Evolutionary conservation across 1,140 invertebrate genomes (phyloP).

Genomic region (Homalodisca vitripennis): DNA sequence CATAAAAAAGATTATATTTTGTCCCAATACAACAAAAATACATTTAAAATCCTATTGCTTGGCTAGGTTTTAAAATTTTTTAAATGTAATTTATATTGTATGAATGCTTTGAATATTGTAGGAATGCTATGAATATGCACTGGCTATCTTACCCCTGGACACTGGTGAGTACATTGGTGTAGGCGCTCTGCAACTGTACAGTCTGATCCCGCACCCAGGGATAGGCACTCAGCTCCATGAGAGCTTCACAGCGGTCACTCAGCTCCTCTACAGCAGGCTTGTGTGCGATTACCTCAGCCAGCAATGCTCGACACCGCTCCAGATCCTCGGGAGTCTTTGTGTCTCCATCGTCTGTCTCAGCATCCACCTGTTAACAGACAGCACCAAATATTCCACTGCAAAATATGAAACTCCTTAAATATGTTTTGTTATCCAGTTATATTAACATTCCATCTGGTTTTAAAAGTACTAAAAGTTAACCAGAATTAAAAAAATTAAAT

Average conservation of each 20-base stretch:
- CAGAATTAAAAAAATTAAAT: too few relatives aligned
- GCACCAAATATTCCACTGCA: too few relatives aligned
- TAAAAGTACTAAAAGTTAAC: too few relatives aligned
- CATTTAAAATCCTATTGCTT: too few relatives aligned
- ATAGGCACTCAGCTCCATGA: constrained; percentile 82
- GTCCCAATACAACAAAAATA: too few relatives aligned
- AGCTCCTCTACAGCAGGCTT: constrained; percentile 78
- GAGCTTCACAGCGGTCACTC: constrained; percentile 81
- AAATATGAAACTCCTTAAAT: too few relatives aligned
- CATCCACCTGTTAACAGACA: constrained; percentile 40
- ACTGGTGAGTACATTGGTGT: constrained; percentile 71
- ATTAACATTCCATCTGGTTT: too few relatives aligned
- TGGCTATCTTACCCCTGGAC: constrained; percentile 56
- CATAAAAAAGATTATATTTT: too few relatives aligned
- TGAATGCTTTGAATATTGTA: too few relatives aligned
- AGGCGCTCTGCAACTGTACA: constrained; percentile 76
- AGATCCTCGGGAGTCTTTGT: constrained; percentile 80
- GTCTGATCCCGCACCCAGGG: constrained; percentile 82
- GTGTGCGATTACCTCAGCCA: constrained; percentile 72
- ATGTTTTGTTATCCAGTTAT: too few relatives aligned
- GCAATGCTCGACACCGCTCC: constrained; percentile 68
- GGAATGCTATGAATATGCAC: constrained; percentile 22
- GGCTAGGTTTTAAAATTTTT: too few relatives aligned
- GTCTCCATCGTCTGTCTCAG: constrained; percentile 64
- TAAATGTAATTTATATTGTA: too few relatives aligned